Percentiles rank a stretch among this genome's conserved stretches.
phyloP scores from a whole-genome alignment of 35 echinoderm and acorn worm species.

The Apostichopus japonicus region DNA sequence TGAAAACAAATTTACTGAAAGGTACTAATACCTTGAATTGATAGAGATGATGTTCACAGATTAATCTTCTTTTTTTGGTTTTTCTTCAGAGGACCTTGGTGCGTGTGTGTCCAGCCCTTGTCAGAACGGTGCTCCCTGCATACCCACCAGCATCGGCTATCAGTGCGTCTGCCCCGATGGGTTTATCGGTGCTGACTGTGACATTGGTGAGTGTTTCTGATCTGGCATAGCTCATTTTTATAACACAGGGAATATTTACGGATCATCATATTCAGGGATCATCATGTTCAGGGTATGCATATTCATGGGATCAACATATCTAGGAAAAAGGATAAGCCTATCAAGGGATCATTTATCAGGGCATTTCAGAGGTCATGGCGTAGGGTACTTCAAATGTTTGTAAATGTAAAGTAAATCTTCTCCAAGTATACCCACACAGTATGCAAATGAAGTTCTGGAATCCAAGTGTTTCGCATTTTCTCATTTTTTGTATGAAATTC shows the following conservation, averaged over 20 bases:
- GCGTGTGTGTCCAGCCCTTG: conserved; percentile 61
- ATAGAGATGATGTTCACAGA: neutral
- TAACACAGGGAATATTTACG: neutral
- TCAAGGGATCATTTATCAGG: too few relatives aligned
- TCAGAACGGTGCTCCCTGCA: conserved; percentile 65
- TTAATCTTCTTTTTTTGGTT: neutral
- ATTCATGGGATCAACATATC: conserved; percentile 14
- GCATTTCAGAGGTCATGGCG: too few relatives aligned
- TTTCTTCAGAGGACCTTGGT: conserved; percentile 35
- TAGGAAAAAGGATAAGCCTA: neutral
- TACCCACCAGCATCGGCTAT: conserved; percentile 44
- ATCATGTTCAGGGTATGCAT: neutral
- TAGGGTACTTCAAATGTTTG: neutral
- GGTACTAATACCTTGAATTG: neutral
- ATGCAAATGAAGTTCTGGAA: too few relatives aligned
- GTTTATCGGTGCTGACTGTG: conserved; percentile 61
- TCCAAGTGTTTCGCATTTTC: neutral
- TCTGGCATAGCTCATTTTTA: neutral
- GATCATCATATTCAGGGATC: neutral
- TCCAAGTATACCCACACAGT: too few relatives aligned
- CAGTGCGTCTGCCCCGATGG: conserved; percentile 64
- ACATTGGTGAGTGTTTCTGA: conserved; percentile 52
- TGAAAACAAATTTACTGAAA: neutral
- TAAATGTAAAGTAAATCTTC: too few relatives aligned
- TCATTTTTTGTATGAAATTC: neutral